Evolutionary conservation across 1,140 invertebrate genomes (phyloP).

Genomic region (Ruditapes philippinarum): DNA sequence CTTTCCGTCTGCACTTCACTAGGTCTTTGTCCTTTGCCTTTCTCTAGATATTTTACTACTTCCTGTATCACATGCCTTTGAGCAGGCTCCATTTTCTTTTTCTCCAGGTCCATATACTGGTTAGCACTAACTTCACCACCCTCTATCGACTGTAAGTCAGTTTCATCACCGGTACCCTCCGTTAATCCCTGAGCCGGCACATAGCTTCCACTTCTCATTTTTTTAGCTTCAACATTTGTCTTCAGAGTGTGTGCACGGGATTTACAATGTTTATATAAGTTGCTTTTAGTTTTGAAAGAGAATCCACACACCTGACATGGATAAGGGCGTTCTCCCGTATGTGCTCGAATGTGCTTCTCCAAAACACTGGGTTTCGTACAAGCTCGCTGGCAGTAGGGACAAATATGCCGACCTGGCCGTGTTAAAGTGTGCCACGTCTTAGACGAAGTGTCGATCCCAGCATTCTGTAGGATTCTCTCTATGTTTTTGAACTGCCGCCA

Average conservation of each 20-base stretch:
- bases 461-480: slow-evolving; percentile 53
- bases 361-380: slow-evolving; percentile 98
- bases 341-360: slow-evolving; percentile 95
- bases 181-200: neutral
- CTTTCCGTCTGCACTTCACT: slow-evolving; percentile 68
- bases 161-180: slow-evolving; percentile 24
- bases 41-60: slow-evolving; percentile 75
- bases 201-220: too few species aligned
- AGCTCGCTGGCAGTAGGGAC: slow-evolving; percentile 94
- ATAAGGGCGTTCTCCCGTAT: slow-evolving; percentile 96
- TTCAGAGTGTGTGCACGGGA: slow-evolving; percentile 91
- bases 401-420: slow-evolving; percentile 90
- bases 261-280: slow-evolving; percentile 96
- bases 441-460: slow-evolving; percentile 44
- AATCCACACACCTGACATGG: slow-evolving; percentile 96
- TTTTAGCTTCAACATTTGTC: slow-evolving; percentile 58
- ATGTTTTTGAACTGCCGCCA: slow-evolving; percentile 47
- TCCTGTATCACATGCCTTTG: slow-evolving; percentile 75
- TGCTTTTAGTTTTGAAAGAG: slow-evolving; percentile 97
- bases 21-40: slow-evolving; percentile 71
- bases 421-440: slow-evolving; percentile 76
- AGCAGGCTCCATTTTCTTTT: slow-evolving; percentile 66
- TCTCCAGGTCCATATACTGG: slow-evolving; percentile 47
- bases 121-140: slow-evolving; percentile 30
- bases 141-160: slow-evolving; percentile 39